These are phyloP conservation scores for Drosophila littoralis DNA, from an alignment of 1,140 invertebrate species.

Conservation along the genomic window DNA sequence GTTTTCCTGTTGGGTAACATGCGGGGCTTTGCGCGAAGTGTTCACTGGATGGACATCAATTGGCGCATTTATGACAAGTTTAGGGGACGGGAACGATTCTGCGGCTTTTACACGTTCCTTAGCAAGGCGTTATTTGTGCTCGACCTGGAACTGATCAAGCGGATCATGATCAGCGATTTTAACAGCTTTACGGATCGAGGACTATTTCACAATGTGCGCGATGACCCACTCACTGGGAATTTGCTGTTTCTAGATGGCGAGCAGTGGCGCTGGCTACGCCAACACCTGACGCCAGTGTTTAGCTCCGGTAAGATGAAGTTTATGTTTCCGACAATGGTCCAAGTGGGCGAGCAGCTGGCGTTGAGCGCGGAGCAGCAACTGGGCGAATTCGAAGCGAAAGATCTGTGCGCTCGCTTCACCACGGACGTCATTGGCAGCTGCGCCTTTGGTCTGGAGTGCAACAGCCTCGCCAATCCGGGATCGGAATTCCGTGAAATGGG, in stretches of 20 bases:
- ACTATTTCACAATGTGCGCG: constrained; percentile 85
- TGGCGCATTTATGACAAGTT: constrained; percentile 72
- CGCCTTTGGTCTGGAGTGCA: constrained; percentile 85
- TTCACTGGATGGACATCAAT: constrained; percentile 71
- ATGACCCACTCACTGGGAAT: constrained; percentile 86
- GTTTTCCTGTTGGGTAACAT: constrained; percentile 59
- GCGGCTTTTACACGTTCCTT: constrained; percentile 79
- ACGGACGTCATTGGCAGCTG: constrained; percentile 87
- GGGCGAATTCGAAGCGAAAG: constrained; percentile 85
- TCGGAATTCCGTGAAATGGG: constrained; percentile 84
- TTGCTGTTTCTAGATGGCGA: constrained; percentile 85
- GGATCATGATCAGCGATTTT: constrained; percentile 80
- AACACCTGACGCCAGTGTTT: constrained; percentile 86
- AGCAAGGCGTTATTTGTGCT: constrained; percentile 62
- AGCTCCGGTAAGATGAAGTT: constrained; percentile 86
- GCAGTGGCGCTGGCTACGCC: constrained; percentile 86
- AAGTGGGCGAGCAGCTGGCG: constrained; percentile 67
- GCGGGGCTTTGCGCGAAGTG: constrained; percentile 49
- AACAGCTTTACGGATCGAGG: constrained; percentile 81
- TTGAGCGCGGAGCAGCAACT: constrained; percentile 30
- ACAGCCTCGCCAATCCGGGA: constrained; percentile 84
- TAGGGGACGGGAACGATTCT: constrained; percentile 61
- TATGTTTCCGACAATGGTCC: constrained; percentile 84
- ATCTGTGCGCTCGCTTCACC: constrained; percentile 86
- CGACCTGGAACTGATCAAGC: constrained; percentile 73